Percentiles rank a stretch among this genome's conserved stretches.
Conservation (phyloP, 2,888 invertebrate genomes). For the Elegia similella region DNA sequence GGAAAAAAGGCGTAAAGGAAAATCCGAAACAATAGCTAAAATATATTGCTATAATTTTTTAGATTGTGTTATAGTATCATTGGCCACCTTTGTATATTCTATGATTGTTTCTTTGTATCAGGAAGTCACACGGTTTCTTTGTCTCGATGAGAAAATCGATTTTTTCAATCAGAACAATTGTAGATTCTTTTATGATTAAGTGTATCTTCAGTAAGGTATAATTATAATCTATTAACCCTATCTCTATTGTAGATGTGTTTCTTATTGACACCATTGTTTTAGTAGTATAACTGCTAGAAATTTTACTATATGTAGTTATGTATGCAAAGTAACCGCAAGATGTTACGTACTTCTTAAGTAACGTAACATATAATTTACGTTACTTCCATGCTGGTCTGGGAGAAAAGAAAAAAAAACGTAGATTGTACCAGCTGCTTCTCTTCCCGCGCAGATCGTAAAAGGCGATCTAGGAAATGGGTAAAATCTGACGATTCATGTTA, state of each 20-base stretch:
- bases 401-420: too few species aligned
- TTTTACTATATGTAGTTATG: too few species aligned
- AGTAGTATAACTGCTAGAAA: too few species aligned
- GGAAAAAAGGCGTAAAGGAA: constrained; percentile 23
- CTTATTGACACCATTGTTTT: too few species aligned
- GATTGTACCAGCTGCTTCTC: too few species aligned
- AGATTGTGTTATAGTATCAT: constrained; percentile 2
- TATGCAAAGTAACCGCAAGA: too few species aligned
- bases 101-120: constrained; percentile 26
- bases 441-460: too few species aligned
- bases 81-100: constrained; percentile 22
- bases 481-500: too few species aligned
- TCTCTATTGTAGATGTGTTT: neutral
- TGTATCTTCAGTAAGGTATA: neutral
- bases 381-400: too few species aligned
- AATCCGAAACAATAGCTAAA: constrained; percentile 27
- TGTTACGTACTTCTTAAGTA: too few species aligned
- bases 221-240: neutral
- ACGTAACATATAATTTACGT: too few species aligned
- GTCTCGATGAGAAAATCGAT: constrained; percentile 31
- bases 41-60: constrained; percentile 28
- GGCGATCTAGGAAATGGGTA: too few species aligned
- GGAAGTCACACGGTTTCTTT: constrained; percentile 32
- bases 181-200: constrained; percentile 6
- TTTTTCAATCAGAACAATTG: constrained; percentile 32